These are phyloP conservation scores for Pseudorhiza aurosa DNA, from an alignment of 30 jellyfish, hydroid and myxozoan genomes.

Conservation along the genomic window DNA sequence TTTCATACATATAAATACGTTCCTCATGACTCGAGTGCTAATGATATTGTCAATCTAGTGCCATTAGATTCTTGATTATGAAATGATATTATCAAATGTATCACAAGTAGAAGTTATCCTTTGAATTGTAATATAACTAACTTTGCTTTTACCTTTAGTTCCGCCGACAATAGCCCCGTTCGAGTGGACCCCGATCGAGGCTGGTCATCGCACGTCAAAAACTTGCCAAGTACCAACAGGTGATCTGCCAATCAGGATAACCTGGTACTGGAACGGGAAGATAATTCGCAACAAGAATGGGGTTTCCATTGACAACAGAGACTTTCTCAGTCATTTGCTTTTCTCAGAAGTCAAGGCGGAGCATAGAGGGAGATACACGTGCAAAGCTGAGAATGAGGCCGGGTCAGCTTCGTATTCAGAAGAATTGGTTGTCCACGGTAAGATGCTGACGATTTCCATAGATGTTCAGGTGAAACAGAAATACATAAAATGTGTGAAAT, in stretches of 20 bases:
- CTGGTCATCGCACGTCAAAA: conserved; percentile 84
- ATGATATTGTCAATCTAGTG: too few relatives aligned
- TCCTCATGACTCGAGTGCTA: too few relatives aligned
- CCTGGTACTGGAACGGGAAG: conserved; percentile 92
- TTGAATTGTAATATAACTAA: too few relatives aligned
- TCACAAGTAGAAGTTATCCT: too few relatives aligned
- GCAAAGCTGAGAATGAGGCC: conserved; percentile 82
- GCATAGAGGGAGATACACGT: conserved; percentile 94
- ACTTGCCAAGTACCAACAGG: conserved; percentile 85
- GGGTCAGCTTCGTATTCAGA: conserved; percentile 78
- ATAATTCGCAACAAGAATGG: conserved; percentile 38
- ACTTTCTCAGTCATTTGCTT: conserved; percentile 51
- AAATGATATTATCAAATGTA: too few relatives aligned
- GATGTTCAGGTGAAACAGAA: too few relatives aligned
- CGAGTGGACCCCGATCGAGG: conserved; percentile 69
- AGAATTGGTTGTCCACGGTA: conserved; percentile 84
- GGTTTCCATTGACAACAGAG: conserved; percentile 49
- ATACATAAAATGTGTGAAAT: too few relatives aligned
- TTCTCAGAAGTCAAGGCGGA: conserved; percentile 61
- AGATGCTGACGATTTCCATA: too few relatives aligned
- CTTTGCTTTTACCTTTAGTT: conserved; percentile 41
- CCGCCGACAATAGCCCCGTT: conserved; percentile 93
- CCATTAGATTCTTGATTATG: too few relatives aligned
- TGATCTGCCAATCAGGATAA: conserved; percentile 64
- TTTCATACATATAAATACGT: too few relatives aligned